These are phyloP conservation scores for Parnassius orleans DNA, from an alignment of 2,888 invertebrate species.

Conservation along the genomic window DNA sequence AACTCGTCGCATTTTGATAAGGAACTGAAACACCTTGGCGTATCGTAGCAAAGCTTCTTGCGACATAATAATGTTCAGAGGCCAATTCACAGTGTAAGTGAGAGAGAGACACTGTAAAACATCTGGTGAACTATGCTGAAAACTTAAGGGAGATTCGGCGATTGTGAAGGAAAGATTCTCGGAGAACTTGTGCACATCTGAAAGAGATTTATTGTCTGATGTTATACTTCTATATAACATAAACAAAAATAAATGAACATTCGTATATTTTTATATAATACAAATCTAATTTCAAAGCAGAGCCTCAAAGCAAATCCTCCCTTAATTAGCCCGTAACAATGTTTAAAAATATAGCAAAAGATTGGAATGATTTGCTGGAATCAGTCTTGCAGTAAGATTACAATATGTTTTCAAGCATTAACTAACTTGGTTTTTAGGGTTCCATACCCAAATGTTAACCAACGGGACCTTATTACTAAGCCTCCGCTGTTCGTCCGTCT, in stretches of 20 bases:
- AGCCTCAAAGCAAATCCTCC: no score
- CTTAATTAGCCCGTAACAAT: no score
- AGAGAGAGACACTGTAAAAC: constrained; percentile 85
- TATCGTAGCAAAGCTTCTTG: constrained; percentile 86
- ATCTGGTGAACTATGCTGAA: constrained; percentile 84
- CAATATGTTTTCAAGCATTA: no score
- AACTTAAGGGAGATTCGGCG: constrained; percentile 80
- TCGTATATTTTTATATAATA: background rate
- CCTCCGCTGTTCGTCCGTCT: no score
- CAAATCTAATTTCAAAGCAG: no score
- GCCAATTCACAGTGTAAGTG: constrained; percentile 88
- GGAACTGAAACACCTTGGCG: constrained; percentile 87
- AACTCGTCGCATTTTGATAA: constrained; percentile 88
- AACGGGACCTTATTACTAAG: no score
- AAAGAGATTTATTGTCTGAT: background rate
- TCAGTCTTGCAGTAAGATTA: no score
- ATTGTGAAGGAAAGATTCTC: constrained; percentile 84
- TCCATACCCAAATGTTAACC: no score
- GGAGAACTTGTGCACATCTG: constrained; percentile 81
- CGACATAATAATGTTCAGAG: constrained; percentile 88
- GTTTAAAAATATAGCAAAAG: no score
- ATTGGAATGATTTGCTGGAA: no score
- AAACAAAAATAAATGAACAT: constrained; percentile 20
- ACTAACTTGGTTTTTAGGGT: no score
- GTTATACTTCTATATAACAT: background rate